Percentiles rank a stretch among this genome's conserved stretches.
Evolutionary conservation across 1,140 invertebrate genomes (phyloP).

Genomic region (Watersipora subatra): DNA sequence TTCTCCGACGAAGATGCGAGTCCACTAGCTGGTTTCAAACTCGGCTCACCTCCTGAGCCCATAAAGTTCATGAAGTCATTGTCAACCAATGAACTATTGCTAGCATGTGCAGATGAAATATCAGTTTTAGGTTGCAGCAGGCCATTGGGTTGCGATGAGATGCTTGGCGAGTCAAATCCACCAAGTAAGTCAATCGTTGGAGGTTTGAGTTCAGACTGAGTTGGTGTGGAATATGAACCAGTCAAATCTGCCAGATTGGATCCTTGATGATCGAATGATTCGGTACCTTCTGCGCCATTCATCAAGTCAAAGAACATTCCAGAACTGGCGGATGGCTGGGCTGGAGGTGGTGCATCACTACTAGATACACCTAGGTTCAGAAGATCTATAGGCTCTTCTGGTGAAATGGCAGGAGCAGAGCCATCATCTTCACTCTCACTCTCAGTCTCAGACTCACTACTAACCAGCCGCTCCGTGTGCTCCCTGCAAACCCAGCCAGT

Average conservation of each 20-base stretch:
- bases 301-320: background rate
- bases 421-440: background rate
- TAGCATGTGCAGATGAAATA: background rate
- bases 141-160: background rate
- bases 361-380: background rate
- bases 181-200: background rate
- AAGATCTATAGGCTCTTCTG: background rate
- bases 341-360: background rate
- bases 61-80: background rate
- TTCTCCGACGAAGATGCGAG: background rate
- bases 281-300: no score
- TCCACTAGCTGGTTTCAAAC: background rate
- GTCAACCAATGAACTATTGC: background rate
- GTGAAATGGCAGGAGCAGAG: background rate
- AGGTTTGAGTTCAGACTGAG: no score
- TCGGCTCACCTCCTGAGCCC: background rate
- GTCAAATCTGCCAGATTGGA: no score
- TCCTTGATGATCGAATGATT: no score
- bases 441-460: background rate
- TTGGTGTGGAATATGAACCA: no score
- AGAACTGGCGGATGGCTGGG: background rate
- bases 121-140: background rate
- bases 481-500: background rate
- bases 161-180: background rate
- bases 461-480: background rate